A percentile compares a stretch with the other conserved stretches of the same genome.
These are phyloP conservation scores for Philopotamus ludificatus DNA, from an alignment of 1,140 invertebrate species.

Conservation along the genomic window DNA sequence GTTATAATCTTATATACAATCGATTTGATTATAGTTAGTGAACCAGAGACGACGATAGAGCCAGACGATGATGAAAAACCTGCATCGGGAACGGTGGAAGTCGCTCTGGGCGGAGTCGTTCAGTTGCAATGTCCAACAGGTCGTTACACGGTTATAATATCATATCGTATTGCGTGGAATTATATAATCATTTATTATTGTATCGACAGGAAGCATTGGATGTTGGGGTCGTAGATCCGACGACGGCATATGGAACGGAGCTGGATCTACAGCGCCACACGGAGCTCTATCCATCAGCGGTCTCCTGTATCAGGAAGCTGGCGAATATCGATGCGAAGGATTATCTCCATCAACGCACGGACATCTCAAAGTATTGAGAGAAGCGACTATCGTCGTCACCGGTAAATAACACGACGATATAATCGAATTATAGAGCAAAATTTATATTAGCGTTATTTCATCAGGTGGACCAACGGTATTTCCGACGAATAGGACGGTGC, in stretches of 20 bases:
- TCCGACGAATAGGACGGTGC: conserved; percentile 32
- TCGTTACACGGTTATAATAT: conserved; percentile 41
- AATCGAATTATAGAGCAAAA: not conserved
- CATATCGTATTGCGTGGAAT: too few relatives aligned
- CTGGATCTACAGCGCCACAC: conserved; percentile 33
- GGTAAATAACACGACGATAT: conserved; percentile 23
- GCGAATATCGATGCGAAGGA: conserved; percentile 37
- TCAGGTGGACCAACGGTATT: conserved; percentile 37
- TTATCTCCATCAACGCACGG: conserved; percentile 25
- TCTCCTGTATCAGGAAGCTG: conserved; percentile 37
- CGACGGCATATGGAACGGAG: conserved; percentile 30
- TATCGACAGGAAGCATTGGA: conserved; percentile 36
- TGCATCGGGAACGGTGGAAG: conserved; percentile 55
- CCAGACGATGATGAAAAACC: conserved; percentile 16
- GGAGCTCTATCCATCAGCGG: conserved; percentile 34
- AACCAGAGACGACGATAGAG: conserved; percentile 5
- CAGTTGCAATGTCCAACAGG: conserved; percentile 73
- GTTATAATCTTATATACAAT: conserved; percentile 3
- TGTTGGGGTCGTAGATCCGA: conserved; percentile 33
- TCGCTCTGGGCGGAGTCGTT: conserved; percentile 73
- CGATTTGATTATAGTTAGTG: conserved; percentile 19
- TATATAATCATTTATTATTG: not conserved
- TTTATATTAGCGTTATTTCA: not conserved
- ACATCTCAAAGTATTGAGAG: conserved; percentile 31
- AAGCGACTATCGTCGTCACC: conserved; percentile 36